Evolutionary conservation across 2,888 invertebrate genomes (phyloP), one percentile per base, ranked within the genome.

Genomic region (Lacanobia oleracea): DNA sequence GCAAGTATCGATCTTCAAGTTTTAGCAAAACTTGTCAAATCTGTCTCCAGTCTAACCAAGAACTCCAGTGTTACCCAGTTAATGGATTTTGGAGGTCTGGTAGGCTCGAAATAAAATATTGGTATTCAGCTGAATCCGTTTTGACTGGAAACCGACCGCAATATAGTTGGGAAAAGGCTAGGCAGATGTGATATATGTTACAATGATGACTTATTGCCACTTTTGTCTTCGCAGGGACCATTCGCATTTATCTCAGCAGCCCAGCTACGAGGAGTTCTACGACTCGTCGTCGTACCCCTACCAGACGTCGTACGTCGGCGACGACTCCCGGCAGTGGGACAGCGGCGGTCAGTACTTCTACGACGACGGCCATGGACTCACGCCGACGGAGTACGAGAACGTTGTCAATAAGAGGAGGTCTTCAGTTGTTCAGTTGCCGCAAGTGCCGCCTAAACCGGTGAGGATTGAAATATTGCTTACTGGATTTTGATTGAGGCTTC

Each of bases 301-400:
- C 90, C 97, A 97, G 90, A 88, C 91, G 95, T 97, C 94, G 68
- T 94, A 93, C 87, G 89, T 92, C 7, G 91, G 92, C 5, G 97
- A 97, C 74, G 97, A 97, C 88, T 97, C 97, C 84, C 95, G 97
- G 14, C 97, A 97, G 87, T 98, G 97, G 97, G 97, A 97, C 87
- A 97, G 97, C 88, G 97, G 97, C 88, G 97, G 97, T 92, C 96
- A 92, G 80, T 96, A 93, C 88, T 91, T 94, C 87, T 92, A 90
- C 84, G 94, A 94, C 53, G 96, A 95, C 33, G 90, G 91, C 51
- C 94, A 91, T 65, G 95, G 94, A 1, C 92, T 94, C 78, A 93
- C 96, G 72, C 94, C 97, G 48, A 97, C 97, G 5, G 96, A 96
- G 88, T 96, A 96, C 78, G 97, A 97, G 88, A 97, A 97, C 84